Evolutionary conservation across 2,888 invertebrate genomes (phyloP).

Genomic region (Tortricodes alternella): DNA sequence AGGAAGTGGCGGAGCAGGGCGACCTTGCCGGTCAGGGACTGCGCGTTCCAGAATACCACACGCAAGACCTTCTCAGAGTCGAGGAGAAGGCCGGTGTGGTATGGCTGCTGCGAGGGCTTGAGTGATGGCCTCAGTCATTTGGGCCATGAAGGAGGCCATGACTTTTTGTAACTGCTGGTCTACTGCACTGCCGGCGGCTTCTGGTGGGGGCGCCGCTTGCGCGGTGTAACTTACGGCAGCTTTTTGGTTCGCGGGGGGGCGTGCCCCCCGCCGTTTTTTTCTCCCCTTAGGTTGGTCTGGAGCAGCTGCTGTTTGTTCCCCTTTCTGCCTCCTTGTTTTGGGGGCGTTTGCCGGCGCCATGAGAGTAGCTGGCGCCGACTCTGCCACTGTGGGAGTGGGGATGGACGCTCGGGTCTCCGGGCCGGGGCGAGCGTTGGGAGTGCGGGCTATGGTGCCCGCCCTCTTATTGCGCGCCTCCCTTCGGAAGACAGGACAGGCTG

Average conservation of each 20-base stretch:
- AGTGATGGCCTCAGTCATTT: too few species aligned
- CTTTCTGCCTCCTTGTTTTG: neutral
- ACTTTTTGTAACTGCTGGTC: too few species aligned
- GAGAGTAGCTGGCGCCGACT: neutral
- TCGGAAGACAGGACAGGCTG: neutral
- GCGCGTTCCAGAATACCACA: constrained; percentile 7
- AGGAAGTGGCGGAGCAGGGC: constrained; percentile 3
- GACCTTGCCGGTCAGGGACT: neutral
- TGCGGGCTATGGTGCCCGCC: neutral
- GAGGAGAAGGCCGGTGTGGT: neutral
- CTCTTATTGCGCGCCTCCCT: neutral
- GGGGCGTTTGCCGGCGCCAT: constrained; percentile 12
- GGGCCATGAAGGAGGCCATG: too few species aligned
- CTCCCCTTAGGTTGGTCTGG: too few species aligned
- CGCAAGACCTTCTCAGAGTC: neutral
- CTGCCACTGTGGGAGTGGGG: neutral
- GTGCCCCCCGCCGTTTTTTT: too few species aligned
- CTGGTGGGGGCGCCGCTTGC: too few species aligned
- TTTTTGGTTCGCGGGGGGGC: too few species aligned
- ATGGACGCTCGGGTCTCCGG: neutral
- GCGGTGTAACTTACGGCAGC: too few species aligned
- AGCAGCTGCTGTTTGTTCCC: fast-evolving
- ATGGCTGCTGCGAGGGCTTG: neutral
- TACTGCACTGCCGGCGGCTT: too few species aligned
- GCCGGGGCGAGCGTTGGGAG: neutral